Evolutionary conservation across 30 jellyfish, hydroid and myxozoan genomes (phyloP).

Genomic region (Aurelia sp.): DNA sequence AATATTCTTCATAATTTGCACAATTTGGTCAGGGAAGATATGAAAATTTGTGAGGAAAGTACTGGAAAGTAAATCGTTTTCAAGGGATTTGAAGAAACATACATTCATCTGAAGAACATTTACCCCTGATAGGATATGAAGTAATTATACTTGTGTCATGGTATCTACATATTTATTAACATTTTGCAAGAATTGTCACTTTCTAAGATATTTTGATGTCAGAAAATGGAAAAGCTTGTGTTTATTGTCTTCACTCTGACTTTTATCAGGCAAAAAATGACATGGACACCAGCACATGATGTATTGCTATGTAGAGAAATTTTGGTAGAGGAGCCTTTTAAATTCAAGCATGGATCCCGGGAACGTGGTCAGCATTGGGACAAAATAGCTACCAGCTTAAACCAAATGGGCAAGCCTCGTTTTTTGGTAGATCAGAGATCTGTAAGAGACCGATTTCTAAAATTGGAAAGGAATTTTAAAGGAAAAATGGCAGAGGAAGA

Average conservation of each 20-base stretch:
- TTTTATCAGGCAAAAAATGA: background rate
- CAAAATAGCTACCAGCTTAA: background rate
- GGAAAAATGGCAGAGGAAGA: conserved; percentile 6
- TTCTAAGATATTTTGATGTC: too few species aligned
- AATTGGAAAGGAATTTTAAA: background rate
- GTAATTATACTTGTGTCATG: too few species aligned
- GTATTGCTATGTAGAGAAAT: conserved; percentile 19
- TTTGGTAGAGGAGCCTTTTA: conserved; percentile 15
- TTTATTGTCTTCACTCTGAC: background rate
- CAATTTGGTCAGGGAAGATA: too few species aligned
- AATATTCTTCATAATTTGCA: too few species aligned
- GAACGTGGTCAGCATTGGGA: conserved; percentile 34
- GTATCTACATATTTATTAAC: too few species aligned
- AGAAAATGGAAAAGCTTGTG: too few species aligned
- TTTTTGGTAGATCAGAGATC: conserved; percentile 23
- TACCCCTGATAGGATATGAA: too few species aligned
- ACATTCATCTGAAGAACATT: too few species aligned
- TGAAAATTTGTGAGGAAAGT: too few species aligned
- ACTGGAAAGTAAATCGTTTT: too few species aligned
- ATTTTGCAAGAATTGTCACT: too few species aligned
- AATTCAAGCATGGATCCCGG: conserved; percentile 18
- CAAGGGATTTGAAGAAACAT: too few species aligned
- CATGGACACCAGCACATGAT: conserved; percentile 24
- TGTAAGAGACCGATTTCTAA: conserved; percentile 18
- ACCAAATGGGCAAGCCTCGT: background rate